Evolutionary conservation across 2,797 vertebrate species (phyloP), one percentile per base, ranked within the genome.

Genomic region (Alcedo quadribrachys): DNA sequence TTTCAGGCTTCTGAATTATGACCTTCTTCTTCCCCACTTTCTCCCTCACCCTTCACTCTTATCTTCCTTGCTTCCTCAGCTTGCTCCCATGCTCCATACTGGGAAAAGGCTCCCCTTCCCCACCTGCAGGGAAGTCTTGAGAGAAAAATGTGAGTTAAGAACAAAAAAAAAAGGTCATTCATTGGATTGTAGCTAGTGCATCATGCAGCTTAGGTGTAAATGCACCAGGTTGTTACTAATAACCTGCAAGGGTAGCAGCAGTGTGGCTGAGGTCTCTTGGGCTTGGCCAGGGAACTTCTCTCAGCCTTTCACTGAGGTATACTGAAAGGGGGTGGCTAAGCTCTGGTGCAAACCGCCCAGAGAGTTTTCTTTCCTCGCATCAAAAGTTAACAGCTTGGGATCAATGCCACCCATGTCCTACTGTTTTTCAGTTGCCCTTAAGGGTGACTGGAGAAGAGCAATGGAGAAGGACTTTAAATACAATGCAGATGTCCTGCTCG

Each of bases 331-430:
- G 8, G 13, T 32, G 12, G 15, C 24, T 53, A 22, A 40, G 13
- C 33, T 85, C 16, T 66, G 57, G 32, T 28, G 37, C 13, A 48
- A 43, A 25, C 21, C 81, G 46, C 24, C 46, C 25, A 27, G 19
- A 33, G 33, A 33, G 28, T 67, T 80, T 79, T 62, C 48, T 60
- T 80, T 35, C 22, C 15, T 74, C 1, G 0, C 42, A 37, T 35
- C 9, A 27, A 9, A 77, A 77, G 22, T 81, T 65, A 51, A 46
- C 20, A 32, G 61, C 30, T 57, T 48, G 51, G 51, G 24, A 30
- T 77, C 0, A 0, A 8, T 46, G 42, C 30, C 28, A 45, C 35
- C 22, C 10, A 4, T 0, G 0, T 3, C 17, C 8, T 35, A 32
- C 37, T 80, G 28, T 17, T 57, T 57, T 46, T 37, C 7, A 11